phyloP scores from a whole-genome alignment of 2,797 vertebrate genomes.

The Paratrypauchen microcephalus region DNA sequence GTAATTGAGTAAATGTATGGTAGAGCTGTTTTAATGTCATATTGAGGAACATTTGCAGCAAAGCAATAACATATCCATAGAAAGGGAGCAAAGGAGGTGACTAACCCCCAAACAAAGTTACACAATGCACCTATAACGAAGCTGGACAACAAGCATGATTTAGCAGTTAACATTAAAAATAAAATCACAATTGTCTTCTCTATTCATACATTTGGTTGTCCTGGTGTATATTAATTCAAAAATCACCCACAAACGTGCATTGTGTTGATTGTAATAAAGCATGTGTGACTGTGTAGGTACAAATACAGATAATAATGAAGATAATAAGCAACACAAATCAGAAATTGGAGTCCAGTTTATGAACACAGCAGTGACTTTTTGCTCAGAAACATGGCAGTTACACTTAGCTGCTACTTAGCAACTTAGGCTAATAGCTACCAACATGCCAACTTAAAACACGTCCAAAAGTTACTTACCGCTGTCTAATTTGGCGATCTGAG shows the following conservation, averaged over 20 bases:
- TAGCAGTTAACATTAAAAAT: background rate
- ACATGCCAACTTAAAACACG: constrained; percentile 4
- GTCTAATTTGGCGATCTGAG: constrained; percentile 90
- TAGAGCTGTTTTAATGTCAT: too few relatives aligned
- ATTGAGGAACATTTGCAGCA: too few relatives aligned
- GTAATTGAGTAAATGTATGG: too few relatives aligned
- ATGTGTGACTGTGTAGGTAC: background rate
- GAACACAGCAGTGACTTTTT: background rate
- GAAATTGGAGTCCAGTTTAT: too few relatives aligned
- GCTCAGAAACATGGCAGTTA: constrained; percentile 8
- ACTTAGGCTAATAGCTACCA: constrained; percentile 18
- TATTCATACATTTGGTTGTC: background rate
- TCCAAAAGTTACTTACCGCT: constrained; percentile 80
- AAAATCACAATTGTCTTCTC: too few relatives aligned
- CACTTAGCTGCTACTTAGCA: constrained; percentile 27
- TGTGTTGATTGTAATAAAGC: background rate
- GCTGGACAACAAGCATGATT: too few relatives aligned
- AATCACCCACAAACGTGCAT: background rate
- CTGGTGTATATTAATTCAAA: background rate
- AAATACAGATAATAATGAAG: background rate
- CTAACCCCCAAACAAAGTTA: too few relatives aligned
- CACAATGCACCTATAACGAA: too few relatives aligned
- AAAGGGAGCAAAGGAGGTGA: too few relatives aligned
- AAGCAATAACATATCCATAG: too few relatives aligned
- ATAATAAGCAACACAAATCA: background rate